phyloP scores from a whole-genome alignment of 2,888 invertebrate genomes.

The Acrobasis repandana region DNA sequence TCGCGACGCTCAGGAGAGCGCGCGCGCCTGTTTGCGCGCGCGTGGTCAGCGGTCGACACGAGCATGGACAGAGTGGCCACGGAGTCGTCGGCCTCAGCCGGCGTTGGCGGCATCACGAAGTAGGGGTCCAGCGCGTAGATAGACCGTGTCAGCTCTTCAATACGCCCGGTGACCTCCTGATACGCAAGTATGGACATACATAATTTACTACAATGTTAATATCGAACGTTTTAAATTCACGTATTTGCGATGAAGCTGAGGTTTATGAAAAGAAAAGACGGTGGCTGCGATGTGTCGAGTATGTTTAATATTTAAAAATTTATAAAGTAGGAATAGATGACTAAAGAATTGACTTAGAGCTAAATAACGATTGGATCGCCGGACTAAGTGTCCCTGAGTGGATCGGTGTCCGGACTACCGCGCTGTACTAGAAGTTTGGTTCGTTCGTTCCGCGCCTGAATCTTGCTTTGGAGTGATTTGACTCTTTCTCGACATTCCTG shows the following conservation, averaged over 20 bases:
- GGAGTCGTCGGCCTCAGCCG: constrained; percentile 85
- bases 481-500: constrained; percentile 94
- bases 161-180: constrained; percentile 88
- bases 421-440: constrained; percentile 93
- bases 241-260: constrained; percentile 51
- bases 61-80: constrained; percentile 75
- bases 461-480: constrained; percentile 93
- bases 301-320: constrained; percentile 63
- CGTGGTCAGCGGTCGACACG: constrained; percentile 55
- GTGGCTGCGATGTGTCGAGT: constrained; percentile 69
- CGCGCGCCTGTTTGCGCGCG: constrained; percentile 75
- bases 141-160: constrained; percentile 87
- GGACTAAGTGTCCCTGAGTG: constrained; percentile 85
- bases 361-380: constrained; percentile 44
- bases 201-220: constrained; percentile 70
- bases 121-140: constrained; percentile 90
- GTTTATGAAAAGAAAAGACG: constrained; percentile 68
- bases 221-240: constrained; percentile 34
- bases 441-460: constrained; percentile 93
- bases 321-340: constrained; percentile 66
- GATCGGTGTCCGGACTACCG: constrained; percentile 92
- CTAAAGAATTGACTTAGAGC: constrained; percentile 61
- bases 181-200: constrained; percentile 83
- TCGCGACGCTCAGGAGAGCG: constrained; percentile 81
- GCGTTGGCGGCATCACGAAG: constrained; percentile 81